Conservation (phyloP, 1,140 invertebrate species). For the Grapholita molesta region DNA sequence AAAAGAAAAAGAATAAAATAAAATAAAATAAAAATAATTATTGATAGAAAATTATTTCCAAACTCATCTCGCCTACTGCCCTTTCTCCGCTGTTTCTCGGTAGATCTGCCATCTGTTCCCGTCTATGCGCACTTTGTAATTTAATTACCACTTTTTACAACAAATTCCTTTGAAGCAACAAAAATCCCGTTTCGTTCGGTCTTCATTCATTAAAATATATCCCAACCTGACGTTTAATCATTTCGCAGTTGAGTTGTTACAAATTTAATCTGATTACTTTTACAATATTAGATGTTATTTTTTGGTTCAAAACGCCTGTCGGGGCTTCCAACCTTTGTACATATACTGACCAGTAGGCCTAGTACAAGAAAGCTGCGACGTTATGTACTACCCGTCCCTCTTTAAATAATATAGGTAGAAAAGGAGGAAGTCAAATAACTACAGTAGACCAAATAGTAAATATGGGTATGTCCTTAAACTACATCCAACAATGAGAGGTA, state of each 20-base stretch:
- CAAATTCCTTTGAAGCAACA: constrained; percentile 30
- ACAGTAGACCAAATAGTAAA: no score
- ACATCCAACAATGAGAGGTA: no score
- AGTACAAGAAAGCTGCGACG: no score
- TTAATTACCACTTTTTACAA: constrained; percentile 61
- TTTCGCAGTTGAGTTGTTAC: constrained; percentile 11
- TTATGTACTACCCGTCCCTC: no score
- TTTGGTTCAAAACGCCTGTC: no score
- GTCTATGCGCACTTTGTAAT: constrained; percentile 49
- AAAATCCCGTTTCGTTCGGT: constrained; percentile 5
- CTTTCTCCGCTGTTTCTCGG: constrained; percentile 29
- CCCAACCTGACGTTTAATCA: constrained; percentile 9
- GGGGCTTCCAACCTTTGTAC: no score
- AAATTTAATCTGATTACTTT: constrained; percentile 8
- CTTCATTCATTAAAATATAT: constrained; percentile 15
- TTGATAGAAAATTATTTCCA: neutral
- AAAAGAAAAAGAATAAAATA: no score
- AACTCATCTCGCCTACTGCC: neutral
- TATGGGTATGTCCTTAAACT: no score
- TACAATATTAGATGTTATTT: neutral
- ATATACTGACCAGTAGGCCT: no score
- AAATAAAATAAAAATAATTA: no score
- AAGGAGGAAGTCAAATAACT: no score
- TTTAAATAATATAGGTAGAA: no score
- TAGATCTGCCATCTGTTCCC: constrained; percentile 52